Conservation (phyloP, 1,140 invertebrate genomes). For the Trichoplusia ni region DNA sequence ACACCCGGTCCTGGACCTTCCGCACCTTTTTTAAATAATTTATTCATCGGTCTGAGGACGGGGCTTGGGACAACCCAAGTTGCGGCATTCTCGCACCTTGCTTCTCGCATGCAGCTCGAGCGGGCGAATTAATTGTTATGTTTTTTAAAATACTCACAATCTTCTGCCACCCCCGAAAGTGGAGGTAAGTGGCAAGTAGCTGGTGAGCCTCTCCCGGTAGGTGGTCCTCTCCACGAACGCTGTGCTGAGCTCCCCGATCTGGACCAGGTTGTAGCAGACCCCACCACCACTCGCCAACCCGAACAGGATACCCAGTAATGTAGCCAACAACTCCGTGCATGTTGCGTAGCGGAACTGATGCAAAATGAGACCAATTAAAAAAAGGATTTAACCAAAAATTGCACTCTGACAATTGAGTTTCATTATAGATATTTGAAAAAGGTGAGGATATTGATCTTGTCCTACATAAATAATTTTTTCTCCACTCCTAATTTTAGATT, state of each 20-base stretch:
- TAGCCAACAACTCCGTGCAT: slow-evolving; percentile 62
- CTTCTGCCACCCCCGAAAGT: slow-evolving; percentile 80
- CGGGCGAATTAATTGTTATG: too few relatives aligned
- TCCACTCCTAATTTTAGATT: too few relatives aligned
- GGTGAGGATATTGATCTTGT: too few relatives aligned
- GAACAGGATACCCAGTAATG: slow-evolving; percentile 61
- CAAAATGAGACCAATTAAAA: not conserved
- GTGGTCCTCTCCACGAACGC: slow-evolving; percentile 83
- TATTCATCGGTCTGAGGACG: too few relatives aligned
- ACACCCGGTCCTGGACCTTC: too few relatives aligned
- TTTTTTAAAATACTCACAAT: slow-evolving; percentile 80
- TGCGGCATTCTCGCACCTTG: too few relatives aligned
- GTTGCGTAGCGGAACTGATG: slow-evolving; percentile 75
- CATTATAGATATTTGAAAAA: too few relatives aligned
- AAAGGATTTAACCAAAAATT: not conserved
- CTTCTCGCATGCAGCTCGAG: too few relatives aligned
- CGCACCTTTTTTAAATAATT: too few relatives aligned
- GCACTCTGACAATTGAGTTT: too few relatives aligned
- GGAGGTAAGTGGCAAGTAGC: slow-evolving; percentile 74
- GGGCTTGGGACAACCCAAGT: too few relatives aligned
- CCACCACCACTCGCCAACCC: slow-evolving; percentile 71
- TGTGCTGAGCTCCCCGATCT: slow-evolving; percentile 87
- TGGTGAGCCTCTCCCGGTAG: slow-evolving; percentile 58
- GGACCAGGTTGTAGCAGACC: slow-evolving; percentile 85
- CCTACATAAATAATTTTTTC: too few relatives aligned